phyloP scores from a whole-genome alignment of 2,797 vertebrate species.

The Tarsius wallacei region DNA sequence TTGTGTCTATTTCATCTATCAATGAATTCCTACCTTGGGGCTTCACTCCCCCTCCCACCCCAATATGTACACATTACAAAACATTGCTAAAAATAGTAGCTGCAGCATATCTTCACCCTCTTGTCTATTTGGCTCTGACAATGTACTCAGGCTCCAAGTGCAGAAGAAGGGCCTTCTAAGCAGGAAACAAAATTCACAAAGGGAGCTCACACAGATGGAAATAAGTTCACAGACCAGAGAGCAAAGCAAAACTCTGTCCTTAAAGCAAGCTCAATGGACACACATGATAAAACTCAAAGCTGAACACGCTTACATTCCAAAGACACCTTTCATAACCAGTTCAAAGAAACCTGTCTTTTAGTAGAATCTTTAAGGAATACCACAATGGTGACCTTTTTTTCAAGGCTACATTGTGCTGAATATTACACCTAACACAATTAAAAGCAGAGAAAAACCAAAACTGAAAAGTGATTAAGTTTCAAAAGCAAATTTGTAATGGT shows the following conservation, averaged over 20 bases:
- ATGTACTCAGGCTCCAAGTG: neutral
- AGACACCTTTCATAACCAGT: slow-evolving; percentile 14
- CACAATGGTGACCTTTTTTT: neutral
- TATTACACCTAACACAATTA: neutral
- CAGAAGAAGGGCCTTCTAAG: neutral
- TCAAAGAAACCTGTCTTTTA: neutral
- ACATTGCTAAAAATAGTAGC: neutral
- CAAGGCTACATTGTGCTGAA: neutral
- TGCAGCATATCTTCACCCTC: neutral
- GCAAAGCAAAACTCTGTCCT: neutral
- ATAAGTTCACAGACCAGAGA: neutral
- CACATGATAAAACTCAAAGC: neutral
- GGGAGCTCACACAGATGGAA: neutral
- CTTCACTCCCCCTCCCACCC: neutral
- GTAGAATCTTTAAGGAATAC: neutral
- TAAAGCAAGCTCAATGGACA: neutral
- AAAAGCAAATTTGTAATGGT: neutral
- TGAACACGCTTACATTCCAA: neutral
- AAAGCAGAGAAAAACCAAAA: slow-evolving; percentile 6
- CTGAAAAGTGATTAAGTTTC: slow-evolving; percentile 8
- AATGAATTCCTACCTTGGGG: neutral
- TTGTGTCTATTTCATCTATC: neutral
- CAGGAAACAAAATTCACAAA: neutral
- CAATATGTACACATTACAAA: neutral
- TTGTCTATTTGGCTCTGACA: slow-evolving; percentile 3